These are phyloP conservation scores for Sinocyclocheilus rhinocerous DNA, from an alignment of 2,113 vertebrate genomes.

Conservation along the genomic window DNA sequence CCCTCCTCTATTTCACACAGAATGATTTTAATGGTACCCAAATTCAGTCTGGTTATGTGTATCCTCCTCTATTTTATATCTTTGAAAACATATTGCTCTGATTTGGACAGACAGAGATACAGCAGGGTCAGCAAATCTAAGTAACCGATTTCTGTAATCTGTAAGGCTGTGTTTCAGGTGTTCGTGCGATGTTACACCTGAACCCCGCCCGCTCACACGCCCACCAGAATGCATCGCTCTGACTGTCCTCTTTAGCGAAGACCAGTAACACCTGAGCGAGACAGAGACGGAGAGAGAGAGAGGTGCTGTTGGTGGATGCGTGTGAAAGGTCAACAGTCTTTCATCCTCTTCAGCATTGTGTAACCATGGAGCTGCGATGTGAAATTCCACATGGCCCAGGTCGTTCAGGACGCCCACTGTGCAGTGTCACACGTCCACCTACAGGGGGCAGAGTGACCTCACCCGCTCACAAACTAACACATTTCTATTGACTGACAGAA, in stretches of 20 bases:
- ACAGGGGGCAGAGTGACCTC: constrained; percentile 49
- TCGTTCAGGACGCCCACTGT: constrained; percentile 44
- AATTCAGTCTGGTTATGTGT: too few species aligned
- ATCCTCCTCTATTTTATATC: too few species aligned
- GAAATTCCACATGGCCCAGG: constrained; percentile 70
- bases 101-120: too few species aligned
- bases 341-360: constrained; percentile 63
- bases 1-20: too few species aligned
- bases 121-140: background rate
- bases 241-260: constrained; percentile 93
- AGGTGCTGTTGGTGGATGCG: constrained; percentile 63
- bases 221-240: constrained; percentile 97
- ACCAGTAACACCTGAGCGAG: constrained; percentile 87
- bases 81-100: too few species aligned
- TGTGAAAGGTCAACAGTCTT: constrained; percentile 69
- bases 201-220: constrained; percentile 93
- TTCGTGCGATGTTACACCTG: constrained; percentile 86
- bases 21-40: too few species aligned
- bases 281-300: constrained; percentile 19
- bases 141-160: background rate
- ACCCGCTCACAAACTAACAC: background rate
- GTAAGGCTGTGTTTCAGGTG: constrained; percentile 71
- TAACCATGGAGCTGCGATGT: constrained; percentile 64
- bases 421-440: constrained; percentile 45
- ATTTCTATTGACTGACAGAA: background rate